Evolutionary conservation across 1,140 invertebrate species (phyloP), one percentile per base, ranked within the genome.

Genomic region (Doryteuthis pealeii): DNA sequence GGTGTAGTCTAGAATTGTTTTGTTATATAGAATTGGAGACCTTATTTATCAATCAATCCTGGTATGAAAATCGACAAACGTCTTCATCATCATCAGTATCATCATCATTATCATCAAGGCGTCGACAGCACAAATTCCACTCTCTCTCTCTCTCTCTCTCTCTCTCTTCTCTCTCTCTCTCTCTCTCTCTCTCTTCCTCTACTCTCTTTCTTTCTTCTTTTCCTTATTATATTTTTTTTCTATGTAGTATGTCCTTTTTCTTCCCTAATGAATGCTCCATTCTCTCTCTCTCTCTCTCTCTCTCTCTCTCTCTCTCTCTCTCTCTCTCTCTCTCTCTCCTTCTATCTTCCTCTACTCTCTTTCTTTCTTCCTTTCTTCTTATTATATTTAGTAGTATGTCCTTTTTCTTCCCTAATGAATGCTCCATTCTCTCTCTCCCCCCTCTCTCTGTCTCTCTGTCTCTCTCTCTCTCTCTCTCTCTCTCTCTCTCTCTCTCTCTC

Each of bases 361-460:
- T n/a, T n/a, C n/a, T n/a, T n/a, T n/a, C 22, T 12, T 71, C 66
- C 28, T 26, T 33, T 26, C 35, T 4, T 71, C n/a, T n/a, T n/a
- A n/a, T n/a, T n/a, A n/a, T n/a, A n/a, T n/a, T n/a, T n/a, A n/a
- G n/a, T n/a, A n/a, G n/a, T n/a, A n/a, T n/a, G n/a, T n/a, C n/a
- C n/a, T n/a, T n/a, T n/a, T n/a, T n/a, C n/a, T n/a, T n/a, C n/a
- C n/a, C n/a, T n/a, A n/a, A n/a, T n/a, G n/a, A n/a, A n/a, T n/a
- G n/a, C n/a, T n/a, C n/a, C n/a, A n/a, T n/a, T n/a, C n/a, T n/a
- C n/a, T n/a, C n/a, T n/a, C n/a, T n/a, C n/a, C 58, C 8, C 22
- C 30, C 58, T 74, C 58, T 71, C 65, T 71, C 33, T 71, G 28
- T 72, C 70, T 73, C 68, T 71, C 70, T 75, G 2, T 73, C 70